Evolutionary conservation across 2,797 vertebrate genomes (phyloP), one percentile per base, ranked within the genome.

Genomic region (Alfaro cultratus): DNA sequence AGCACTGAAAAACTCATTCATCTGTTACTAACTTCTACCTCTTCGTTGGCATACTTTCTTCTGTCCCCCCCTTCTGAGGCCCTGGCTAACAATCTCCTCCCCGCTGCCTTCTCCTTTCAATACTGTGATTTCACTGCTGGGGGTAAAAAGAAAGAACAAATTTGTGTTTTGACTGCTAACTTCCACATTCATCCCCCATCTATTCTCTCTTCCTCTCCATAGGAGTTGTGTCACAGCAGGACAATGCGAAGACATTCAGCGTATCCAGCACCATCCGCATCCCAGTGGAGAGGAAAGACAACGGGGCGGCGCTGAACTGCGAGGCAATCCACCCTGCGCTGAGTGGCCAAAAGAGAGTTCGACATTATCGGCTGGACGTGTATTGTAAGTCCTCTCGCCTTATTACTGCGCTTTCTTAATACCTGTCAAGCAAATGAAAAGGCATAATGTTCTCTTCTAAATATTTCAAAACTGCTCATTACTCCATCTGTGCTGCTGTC

Each of bases 351-450:
- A 97, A 95, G 90, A 96, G 93, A 88, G 91, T 97, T 83, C 97
- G 96, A 70, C 97, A 97, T 93, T 97, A 98, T 85, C 96, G 97
- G 83, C 94, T 98, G 91, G 97, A 97, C 62, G 97, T 98, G 26
- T 95, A 97, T 90, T 98, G 97, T 98, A 94, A 97, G 97, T 95
- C 47, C 47, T 10, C 57, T 46, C 10, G n/a, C 29, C 45, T 70
- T 72, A 26, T 76, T 31, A 47, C 6, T 8, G 5, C 0, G 0
- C 41, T 80, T 41, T 86, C 29, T 47, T 68, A 83, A 55, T 36
- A 75, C 78, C 81, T 80, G 34, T 29, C 57, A 77, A 84, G 73
- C 62, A 89, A 88, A 85, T 83, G 12, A 75, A 82, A n/a, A 55
- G 75, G 60, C 60, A 79, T 51, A 68, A 82, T 41, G 23, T 80